Conservation (phyloP, 2,797 vertebrate species). For the Semotilus atromaculatus region DNA sequence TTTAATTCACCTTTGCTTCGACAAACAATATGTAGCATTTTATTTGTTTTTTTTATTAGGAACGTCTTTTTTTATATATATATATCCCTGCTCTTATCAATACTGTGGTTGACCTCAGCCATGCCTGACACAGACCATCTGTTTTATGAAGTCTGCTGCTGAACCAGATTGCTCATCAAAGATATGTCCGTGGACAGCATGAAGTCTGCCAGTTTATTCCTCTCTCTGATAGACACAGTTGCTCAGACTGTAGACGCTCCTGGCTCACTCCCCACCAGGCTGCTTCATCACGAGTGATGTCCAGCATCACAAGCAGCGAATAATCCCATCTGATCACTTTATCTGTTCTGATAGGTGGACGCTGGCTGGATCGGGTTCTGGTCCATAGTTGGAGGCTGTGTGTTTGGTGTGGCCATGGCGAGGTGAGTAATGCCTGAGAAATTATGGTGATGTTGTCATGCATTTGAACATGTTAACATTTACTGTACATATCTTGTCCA, state of each 20-base stretch:
- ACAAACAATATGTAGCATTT: neutral
- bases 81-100: constrained; percentile 5
- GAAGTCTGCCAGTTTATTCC: constrained; percentile 45
- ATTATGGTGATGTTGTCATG: neutral
- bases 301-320: constrained; percentile 51
- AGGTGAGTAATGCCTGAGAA: constrained; percentile 77
- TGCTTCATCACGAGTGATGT: constrained; percentile 32
- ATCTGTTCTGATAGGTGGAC: constrained; percentile 82
- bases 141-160: constrained; percentile 36
- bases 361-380: constrained; percentile 99
- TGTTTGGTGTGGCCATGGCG: constrained; percentile 94
- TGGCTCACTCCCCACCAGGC: constrained; percentile 16
- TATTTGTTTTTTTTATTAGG: neutral
- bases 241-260: constrained; percentile 22
- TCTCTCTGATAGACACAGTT: constrained; percentile 38
- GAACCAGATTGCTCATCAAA: constrained; percentile 37
- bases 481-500: neutral
- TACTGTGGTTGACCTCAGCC: constrained; percentile 19
- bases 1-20: neutral
- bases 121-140: constrained; percentile 30
- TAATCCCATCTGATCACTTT: constrained; percentile 30
- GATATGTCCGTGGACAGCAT: constrained; percentile 40
- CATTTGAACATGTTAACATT: neutral
- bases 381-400: constrained; percentile 93
- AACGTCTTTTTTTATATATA: neutral